These are phyloP conservation scores for Teleogryllus occipitalis DNA, from an alignment of 1,140 invertebrate species.

Conservation along the genomic window DNA sequence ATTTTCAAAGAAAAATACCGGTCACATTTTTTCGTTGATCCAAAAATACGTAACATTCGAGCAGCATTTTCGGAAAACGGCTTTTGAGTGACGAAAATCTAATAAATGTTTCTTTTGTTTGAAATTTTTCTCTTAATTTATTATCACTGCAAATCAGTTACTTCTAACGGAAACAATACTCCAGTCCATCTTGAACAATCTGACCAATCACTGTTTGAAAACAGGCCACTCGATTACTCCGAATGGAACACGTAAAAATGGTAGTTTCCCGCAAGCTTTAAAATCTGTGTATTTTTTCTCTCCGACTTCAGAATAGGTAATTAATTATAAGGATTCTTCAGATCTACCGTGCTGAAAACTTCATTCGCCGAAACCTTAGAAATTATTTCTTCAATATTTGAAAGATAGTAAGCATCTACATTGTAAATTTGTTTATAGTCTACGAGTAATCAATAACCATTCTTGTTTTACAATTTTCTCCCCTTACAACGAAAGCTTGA, in stretches of 20 bases:
- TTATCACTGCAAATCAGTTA: too few relatives aligned
- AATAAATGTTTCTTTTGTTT: too few relatives aligned
- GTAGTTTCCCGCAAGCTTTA: conserved; percentile 21
- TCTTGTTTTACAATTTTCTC: conserved; percentile 14
- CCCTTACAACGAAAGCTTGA: conserved; percentile 16
- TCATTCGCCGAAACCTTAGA: conserved; percentile 13
- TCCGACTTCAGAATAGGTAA: conserved; percentile 8
- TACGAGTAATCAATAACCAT: conserved; percentile 17
- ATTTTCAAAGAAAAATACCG: too few relatives aligned
- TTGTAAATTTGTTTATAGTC: not conserved
- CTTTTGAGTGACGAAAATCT: too few relatives aligned
- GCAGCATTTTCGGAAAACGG: too few relatives aligned
- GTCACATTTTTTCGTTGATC: too few relatives aligned
- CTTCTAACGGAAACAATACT: too few relatives aligned
- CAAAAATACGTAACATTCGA: too few relatives aligned
- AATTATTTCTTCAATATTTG: not conserved
- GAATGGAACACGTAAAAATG: conserved; percentile 29
- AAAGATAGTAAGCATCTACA: not conserved
- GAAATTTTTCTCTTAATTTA: not conserved
- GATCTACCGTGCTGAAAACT: conserved; percentile 9
- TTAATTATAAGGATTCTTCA: conserved; percentile 17
- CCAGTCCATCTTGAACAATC: too few relatives aligned
- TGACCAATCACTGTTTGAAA: conserved; percentile 26
- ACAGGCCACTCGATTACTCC: conserved; percentile 24
- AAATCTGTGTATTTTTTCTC: conserved; percentile 19